Evolutionary conservation across 2,113 vertebrate species (phyloP), one percentile per base, ranked within the genome.

Genomic region (Lagopus leucura): DNA sequence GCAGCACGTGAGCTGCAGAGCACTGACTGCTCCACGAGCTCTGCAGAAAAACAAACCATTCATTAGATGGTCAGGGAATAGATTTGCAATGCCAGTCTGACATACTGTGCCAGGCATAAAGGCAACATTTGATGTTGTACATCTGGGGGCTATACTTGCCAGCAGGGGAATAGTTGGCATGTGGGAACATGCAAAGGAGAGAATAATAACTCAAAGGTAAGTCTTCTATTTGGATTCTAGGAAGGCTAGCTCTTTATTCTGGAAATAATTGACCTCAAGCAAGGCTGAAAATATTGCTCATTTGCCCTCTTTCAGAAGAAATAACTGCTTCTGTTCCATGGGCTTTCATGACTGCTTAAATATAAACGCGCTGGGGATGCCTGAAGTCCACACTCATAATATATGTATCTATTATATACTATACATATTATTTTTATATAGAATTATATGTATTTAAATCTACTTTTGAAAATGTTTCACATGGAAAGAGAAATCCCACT

Each of bases 81-180:
- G 2, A 69, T 54, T 0, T 36, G 8, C 20, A 7, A 36, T 7
- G n/a, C 12, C 14, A 17, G 38, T 78, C 80, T 72, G 61, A 50
- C 20, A 52, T 48, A 34, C 27, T 70, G 54, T 17, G 27, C 30
- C 74, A 82, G 16, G 18, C 20, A 58, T 4, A 77, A 61, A 84
- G 50, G 70, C 81, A 64, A 74, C n/a, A 57, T 42, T 24, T 66
- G 55, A 18, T 66, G 32, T 45, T 61, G 27, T 11, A 36, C 2
- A 3, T 34, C 5, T 42, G 66, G 64, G 13, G 24, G 21, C 73
- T 69, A 16, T 28, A n/a, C 30, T 76, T 22, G 40, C 4, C 11
- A 3, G 67, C 14, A 82, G 22, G 21, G 14, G 9, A 79, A 70
- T 7, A 48, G 50, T 10, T 7, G 14, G 25, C 0, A 3, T 0